Evolutionary conservation across 30 jellyfish, hydroid and myxozoan species (phyloP).

Genomic region (Catostylus mosaicus): DNA sequence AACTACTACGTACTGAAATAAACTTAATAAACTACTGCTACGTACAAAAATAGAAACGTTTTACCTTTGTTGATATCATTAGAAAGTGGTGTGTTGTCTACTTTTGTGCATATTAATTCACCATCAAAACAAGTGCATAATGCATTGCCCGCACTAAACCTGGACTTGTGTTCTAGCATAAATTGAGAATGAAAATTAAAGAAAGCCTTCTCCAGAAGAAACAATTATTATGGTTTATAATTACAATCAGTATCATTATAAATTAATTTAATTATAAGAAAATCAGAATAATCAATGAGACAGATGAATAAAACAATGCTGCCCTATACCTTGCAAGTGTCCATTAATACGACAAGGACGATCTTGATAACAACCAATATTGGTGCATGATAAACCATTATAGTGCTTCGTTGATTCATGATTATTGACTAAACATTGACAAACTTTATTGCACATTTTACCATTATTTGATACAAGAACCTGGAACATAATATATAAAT

Average conservation of each 20-base stretch:
- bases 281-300: too few relatives aligned
- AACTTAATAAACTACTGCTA: not conserved
- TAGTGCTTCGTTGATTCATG: not conserved
- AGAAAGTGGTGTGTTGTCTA: not conserved
- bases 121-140: constrained; percentile 83
- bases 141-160: constrained; percentile 35
- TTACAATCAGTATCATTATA: too few relatives aligned
- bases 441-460: constrained; percentile 34
- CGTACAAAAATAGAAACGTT: too few relatives aligned
- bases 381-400: constrained; percentile 3
- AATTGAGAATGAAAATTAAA: too few relatives aligned
- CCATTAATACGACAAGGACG: constrained; percentile 21
- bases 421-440: constrained; percentile 31
- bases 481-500: not conserved
- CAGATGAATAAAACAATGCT: too few relatives aligned
- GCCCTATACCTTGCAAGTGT: constrained; percentile 19
- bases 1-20: not conserved
- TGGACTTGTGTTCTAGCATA: constrained; percentile 38
- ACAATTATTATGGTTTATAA: too few relatives aligned
- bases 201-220: too few relatives aligned
- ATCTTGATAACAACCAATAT: constrained; percentile 19
- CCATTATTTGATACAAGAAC: constrained; percentile 18
- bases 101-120: constrained; percentile 68
- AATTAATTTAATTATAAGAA: too few relatives aligned
- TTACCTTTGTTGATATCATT: not conserved